These are phyloP conservation scores for Pollachius pollachius DNA, from an alignment of 2,113 vertebrate genomes.

Conservation along the genomic window DNA sequence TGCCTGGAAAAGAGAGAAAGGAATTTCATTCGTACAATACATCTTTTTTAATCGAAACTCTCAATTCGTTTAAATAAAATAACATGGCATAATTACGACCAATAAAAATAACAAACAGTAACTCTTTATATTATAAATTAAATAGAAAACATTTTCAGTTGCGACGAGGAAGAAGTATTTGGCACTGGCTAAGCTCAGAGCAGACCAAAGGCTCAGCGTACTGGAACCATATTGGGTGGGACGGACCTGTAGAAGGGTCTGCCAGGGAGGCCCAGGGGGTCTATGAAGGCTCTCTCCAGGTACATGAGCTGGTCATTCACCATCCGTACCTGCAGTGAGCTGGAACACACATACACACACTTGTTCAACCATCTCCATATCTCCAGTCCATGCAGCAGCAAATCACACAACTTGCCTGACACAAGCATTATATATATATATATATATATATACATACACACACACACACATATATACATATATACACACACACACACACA, in stretches of 20 bases:
- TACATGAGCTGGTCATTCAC: constrained; percentile 93
- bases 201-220: too few relatives aligned
- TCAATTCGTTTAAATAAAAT: not conserved
- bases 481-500: not conserved
- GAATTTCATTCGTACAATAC: not conserved
- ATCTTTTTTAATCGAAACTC: too few relatives aligned
- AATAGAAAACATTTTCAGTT: too few relatives aligned
- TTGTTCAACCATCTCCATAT: too few relatives aligned
- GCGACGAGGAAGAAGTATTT: too few relatives aligned
- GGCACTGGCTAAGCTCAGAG: too few relatives aligned
- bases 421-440: not conserved
- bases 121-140: not conserved
- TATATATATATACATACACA: not conserved
- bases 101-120: not conserved
- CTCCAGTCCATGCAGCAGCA: not conserved
- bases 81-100: not conserved
- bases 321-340: constrained; percentile 75
- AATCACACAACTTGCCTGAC: not conserved
- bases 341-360: constrained; percentile 36
- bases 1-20: constrained; percentile 73
- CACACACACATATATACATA: not conserved
- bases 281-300: constrained; percentile 88
- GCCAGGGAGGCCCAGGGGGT: constrained; percentile 89
- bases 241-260: constrained; percentile 90
- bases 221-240: not conserved